phyloP scores from a whole-genome alignment of 1,140 invertebrate species.

The Drosophila erecta region DNA sequence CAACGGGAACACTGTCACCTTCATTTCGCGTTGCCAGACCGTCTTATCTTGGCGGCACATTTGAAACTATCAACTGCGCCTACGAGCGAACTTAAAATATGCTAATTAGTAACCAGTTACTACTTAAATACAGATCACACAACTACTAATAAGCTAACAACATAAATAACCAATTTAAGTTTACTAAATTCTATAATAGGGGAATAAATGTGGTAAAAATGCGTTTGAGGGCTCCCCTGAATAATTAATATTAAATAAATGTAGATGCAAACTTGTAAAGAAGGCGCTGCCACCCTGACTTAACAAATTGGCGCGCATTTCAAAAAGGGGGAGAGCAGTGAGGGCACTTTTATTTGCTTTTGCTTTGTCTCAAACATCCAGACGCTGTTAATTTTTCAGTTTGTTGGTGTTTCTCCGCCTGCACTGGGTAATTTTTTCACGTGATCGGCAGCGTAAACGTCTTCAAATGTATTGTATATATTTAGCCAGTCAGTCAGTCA shows the following conservation, averaged over 20 bases:
- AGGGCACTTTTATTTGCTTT: constrained; percentile 12
- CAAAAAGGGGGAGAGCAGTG: neutral
- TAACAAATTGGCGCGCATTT: constrained; percentile 6
- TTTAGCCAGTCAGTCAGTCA: constrained; percentile 41
- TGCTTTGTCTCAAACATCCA: constrained; percentile 26
- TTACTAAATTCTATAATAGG: too few species aligned
- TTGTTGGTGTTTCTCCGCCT: constrained; percentile 34
- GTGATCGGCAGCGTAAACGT: constrained; percentile 65
- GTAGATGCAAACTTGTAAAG: too few species aligned
- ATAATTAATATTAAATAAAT: too few species aligned
- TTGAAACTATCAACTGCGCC: neutral
- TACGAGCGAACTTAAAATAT: too few species aligned
- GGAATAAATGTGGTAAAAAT: too few species aligned
- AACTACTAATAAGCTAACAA: too few species aligned
- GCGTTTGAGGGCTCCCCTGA: too few species aligned
- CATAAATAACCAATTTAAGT: too few species aligned
- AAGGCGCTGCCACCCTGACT: neutral
- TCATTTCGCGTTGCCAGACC: too few species aligned
- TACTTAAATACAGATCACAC: too few species aligned
- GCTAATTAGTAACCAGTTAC: too few species aligned
- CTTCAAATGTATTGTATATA: constrained; percentile 60
- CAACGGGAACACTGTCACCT: too few species aligned
- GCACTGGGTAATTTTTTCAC: constrained; percentile 66
- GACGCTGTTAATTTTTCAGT: constrained; percentile 58
- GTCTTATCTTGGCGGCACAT: neutral